Conservation (phyloP, 2,113 vertebrate species). For the Panthera tigris region DNA sequence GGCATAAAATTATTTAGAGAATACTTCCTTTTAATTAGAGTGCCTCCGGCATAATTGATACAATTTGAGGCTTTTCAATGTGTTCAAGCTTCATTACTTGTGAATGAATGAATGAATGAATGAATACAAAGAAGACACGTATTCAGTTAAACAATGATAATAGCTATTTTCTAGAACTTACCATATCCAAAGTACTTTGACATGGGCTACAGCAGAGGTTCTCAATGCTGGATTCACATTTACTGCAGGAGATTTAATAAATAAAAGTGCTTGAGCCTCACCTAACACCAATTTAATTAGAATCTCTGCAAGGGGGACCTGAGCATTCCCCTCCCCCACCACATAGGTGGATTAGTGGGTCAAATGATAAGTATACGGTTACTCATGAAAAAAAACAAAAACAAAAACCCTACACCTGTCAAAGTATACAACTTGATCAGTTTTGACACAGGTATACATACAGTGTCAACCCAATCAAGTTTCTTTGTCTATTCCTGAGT, state of each 20-base stretch:
- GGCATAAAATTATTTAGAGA: neutral
- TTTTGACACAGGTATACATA: neutral
- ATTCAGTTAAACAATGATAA: neutral
- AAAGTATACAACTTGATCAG: neutral
- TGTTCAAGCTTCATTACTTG: neutral
- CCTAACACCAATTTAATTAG: neutral
- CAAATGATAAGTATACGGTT: neutral
- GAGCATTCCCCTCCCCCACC: neutral
- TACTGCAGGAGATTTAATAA: neutral
- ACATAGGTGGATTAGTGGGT: neutral
- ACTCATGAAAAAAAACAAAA: neutral
- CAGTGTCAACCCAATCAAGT: neutral
- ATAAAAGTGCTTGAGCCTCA: neutral
- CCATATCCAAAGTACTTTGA: neutral
- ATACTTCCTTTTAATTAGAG: neutral
- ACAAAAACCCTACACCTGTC: neutral
- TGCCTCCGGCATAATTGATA: neutral
- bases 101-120: neutral
- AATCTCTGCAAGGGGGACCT: neutral
- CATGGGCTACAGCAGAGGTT: neutral
- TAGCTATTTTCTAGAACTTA: neutral
- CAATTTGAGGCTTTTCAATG: neutral
- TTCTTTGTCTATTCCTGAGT: neutral
- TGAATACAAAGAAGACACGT: neutral
- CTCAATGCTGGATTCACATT: neutral